Base-by-base conservation (phyloP, 2,113 vertebrate species). In the Aspiorhynchus laticeps region DNA sequence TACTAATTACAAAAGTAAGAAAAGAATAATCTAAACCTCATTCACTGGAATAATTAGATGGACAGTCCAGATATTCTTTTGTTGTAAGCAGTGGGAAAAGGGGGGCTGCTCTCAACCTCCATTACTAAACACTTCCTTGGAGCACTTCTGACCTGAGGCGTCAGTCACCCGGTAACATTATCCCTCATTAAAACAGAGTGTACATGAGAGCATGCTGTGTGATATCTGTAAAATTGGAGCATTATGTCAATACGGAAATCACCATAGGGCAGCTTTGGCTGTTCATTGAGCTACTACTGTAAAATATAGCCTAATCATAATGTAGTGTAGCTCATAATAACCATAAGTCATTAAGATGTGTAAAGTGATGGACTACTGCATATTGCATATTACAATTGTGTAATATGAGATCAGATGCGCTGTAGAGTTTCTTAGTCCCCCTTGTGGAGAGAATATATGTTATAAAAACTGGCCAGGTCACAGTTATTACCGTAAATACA, bases 371-470 rank as follows among this genome's bases (percentile, higher is more conserved):
- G 33, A 33, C 36, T 73, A 73, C 19, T 63, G 14, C 33, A 90
- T 86, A 90, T 86, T 63, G 24, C 33, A 90, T 85, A 90, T 87
- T 84, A 78, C 43, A 87, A 78, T 86, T 80, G 56, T 59, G 38
- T 85, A 82, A 21, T n/a, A 82, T 67, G 59, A 48, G 41, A 46
- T 46, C 59, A 28, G 26, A 65, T 67, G 38, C 17, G 21, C 4
- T 67, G 59, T 61, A 61, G 12, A 17, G 78, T 63, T 36, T 5
- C 10, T 38, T 43, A 41, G 15, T 65, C 24, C 59, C 41, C 11
- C 61, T 82, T 67, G 80, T 82, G 59, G 36, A 67, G 5, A 43
- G 3, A 63, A 63, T 43, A 63, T 36, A 26, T 63, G n/a, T 3
- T 19, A 24, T 41, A 24, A 59, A 59, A 79, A 36, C 53, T 38